These are phyloP conservation scores for Lamprologus ornatipinnis DNA, from an alignment of 2,113 vertebrate species.

Conservation along the genomic window DNA sequence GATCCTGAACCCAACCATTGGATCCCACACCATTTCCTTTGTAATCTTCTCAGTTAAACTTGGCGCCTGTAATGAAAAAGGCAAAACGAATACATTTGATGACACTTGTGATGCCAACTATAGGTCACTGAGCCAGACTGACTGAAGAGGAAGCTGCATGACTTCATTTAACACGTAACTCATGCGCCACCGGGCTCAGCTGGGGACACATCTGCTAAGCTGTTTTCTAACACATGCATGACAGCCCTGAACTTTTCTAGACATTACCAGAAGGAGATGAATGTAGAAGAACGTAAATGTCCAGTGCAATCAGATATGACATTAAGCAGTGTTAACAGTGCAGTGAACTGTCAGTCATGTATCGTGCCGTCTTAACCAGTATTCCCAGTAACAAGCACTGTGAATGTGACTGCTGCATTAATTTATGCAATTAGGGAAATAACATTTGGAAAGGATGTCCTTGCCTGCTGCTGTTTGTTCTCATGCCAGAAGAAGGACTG, in stretches of 20 bases:
- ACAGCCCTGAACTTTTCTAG: neutral
- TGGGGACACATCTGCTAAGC: conserved; percentile 8
- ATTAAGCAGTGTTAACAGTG: neutral
- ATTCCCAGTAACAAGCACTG: neutral
- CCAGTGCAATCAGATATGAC: neutral
- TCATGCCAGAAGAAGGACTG: conserved; percentile 22
- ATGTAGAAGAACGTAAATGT: neutral
- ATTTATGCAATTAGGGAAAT: conserved; percentile 11
- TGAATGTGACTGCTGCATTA: conserved; percentile 2
- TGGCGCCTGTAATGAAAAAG: neutral
- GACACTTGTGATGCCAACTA: neutral
- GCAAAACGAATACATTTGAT: neutral
- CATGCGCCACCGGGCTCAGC: conserved; percentile 14
- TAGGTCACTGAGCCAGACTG: conserved; percentile 2
- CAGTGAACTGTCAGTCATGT: neutral
- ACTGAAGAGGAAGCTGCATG: neutral
- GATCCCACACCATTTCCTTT: conserved; percentile 69
- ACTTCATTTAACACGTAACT: conserved; percentile 21
- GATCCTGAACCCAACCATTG: conserved; percentile 77
- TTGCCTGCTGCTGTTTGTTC: conserved; percentile 50
- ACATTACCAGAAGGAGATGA: neutral
- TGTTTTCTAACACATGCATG: neutral
- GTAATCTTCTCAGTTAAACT: neutral
- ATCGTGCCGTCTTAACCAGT: neutral
- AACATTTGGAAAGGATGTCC: conserved; percentile 28